Base-by-base conservation (phyloP, 64 coral and sea anemone species). In the Stylophora pistillata region DNA sequence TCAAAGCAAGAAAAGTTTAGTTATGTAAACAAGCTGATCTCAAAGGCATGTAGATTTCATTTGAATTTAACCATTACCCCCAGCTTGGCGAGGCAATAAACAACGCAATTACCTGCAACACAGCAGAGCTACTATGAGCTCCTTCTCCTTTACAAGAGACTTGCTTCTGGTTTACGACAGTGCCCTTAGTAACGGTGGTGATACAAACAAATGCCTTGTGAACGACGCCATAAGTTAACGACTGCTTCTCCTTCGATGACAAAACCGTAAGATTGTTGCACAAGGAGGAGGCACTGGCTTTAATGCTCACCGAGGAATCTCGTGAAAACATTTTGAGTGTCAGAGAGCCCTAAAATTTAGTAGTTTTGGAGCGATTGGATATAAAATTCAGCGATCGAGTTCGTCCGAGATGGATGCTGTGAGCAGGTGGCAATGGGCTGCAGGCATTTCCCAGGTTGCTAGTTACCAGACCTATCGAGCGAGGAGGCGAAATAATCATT, bases 201-300 rank as follows among this genome's bases (percentile, higher is more conserved):
- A 96, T 91, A 74, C 95, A 96, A 93, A 96, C 95, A 96, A 96
- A 91, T 23, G 95, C 91, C 70, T 96, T 96, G 34, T 96, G 95
- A n/a, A 96, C 95, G 0, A 93, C 95, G 0, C 91, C 95, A 68
- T 93, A 96, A 0, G 88, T 90, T 3, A 81, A 15, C 77, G 60
- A 86, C 17, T 96, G 78, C 33, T 96, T 96, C 76, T 96, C 95
- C 79, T 77, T 79, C 17, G 84, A 89, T 61, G 80, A 60, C 47
- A 92, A 41, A 86, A 96, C 73, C 30, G 95, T 92, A 53, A 96
- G 70, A 76, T 96, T 96, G 53, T 96, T 96, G 59, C 91, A 93
- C 21, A 96, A 74, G 27, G 89, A 62, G 21, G 95, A 96, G 31
- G 95, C 91, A 75, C 95, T 96, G 53, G 74, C 91, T 85, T 93